A percentile compares a stretch with the other conserved stretches of the same genome.
phyloP scores from a whole-genome alignment of 1,140 invertebrate genomes.

The Melipona quadrifasciata region DNA sequence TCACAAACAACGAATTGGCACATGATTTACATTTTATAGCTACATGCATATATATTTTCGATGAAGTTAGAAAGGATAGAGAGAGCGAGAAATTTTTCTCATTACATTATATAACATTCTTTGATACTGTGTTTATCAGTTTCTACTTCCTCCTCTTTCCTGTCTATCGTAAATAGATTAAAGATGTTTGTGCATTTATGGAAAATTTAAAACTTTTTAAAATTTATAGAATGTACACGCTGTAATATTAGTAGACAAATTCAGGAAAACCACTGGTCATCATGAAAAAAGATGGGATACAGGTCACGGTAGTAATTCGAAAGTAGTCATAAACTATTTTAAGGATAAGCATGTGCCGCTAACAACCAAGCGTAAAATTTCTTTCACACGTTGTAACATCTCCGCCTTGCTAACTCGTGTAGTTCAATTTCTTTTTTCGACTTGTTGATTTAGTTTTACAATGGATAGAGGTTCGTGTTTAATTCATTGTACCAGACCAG shows the following conservation, averaged over 20 bases:
- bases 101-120: too few species aligned
- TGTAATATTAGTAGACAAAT: too few species aligned
- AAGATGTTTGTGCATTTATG: too few species aligned
- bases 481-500: neutral
- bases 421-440: slow-evolving; percentile 9
- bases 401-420: neutral
- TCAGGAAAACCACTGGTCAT: too few species aligned
- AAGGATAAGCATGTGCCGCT: neutral
- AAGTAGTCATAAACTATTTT: neutral
- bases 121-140: too few species aligned
- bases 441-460: neutral
- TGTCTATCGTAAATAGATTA: too few species aligned
- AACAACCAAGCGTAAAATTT: neutral
- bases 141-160: too few species aligned
- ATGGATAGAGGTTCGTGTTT: too few species aligned
- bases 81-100: too few species aligned
- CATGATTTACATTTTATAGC: neutral
- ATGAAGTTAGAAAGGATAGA: neutral
- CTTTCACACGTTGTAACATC: neutral
- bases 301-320: neutral
- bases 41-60: neutral
- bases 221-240: neutral
- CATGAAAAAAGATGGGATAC: neutral
- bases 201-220: neutral
- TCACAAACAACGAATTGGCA: neutral